These are phyloP conservation scores for Phalacrocorax aristotelis DNA, from an alignment of 2,113 vertebrate genomes.

Conservation along the genomic window DNA sequence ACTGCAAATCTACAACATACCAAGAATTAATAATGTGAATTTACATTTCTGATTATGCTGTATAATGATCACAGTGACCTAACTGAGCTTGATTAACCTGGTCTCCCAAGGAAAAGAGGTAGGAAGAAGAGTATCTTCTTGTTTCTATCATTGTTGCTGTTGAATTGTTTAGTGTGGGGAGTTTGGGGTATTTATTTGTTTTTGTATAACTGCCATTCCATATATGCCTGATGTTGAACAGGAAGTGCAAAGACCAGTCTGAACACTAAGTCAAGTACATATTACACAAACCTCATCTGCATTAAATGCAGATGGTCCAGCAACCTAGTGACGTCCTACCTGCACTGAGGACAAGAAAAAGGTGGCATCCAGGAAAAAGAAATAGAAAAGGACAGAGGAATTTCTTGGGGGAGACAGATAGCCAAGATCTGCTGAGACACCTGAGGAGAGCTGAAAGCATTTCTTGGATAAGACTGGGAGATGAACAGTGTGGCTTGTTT, in stretches of 20 bases:
- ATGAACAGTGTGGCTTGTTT: not conserved
- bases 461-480: not conserved
- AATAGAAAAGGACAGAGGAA: not conserved
- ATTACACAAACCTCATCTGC: not conserved
- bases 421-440: not conserved
- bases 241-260: not conserved
- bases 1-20: not conserved
- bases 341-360: not conserved
- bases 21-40: not conserved
- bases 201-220: not conserved
- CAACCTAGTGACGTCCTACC: not conserved
- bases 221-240: not conserved
- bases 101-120: not conserved
- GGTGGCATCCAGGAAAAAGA: not conserved
- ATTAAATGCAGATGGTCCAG: not conserved
- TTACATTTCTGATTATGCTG: not conserved
- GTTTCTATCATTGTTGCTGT: not conserved
- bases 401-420: not conserved
- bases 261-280: not conserved
- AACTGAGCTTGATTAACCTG: not conserved
- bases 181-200: not conserved
- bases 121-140: not conserved
- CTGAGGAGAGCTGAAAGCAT: not conserved
- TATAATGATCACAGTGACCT: not conserved
- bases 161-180: not conserved